Evolutionary conservation across 23 tunicate genomes (phyloP).

Genomic region (Trididemnum nubilum): DNA sequence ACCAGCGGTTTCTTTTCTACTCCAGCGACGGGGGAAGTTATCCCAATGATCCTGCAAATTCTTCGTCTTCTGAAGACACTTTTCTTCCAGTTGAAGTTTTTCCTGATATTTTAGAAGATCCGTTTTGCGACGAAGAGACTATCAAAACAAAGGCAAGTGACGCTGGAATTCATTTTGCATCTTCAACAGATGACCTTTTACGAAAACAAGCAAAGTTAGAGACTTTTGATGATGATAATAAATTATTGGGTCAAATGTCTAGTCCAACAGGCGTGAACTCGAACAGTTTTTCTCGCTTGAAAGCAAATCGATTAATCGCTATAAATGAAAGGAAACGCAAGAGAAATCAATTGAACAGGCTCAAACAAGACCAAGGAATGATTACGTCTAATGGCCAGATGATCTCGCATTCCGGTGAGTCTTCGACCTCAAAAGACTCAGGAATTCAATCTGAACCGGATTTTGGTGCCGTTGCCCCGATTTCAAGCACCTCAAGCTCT

Average conservation of each 20-base stretch:
- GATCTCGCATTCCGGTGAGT: conserved; percentile 68
- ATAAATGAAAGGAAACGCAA: background rate
- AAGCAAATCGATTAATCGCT: background rate
- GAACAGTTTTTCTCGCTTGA: background rate
- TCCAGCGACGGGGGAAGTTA: background rate
- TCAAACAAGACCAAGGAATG: background rate
- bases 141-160: background rate
- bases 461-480: conserved; percentile 33
- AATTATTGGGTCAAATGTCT: background rate
- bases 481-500: conserved; percentile 20
- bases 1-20: background rate
- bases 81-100: background rate
- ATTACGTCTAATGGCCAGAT: conserved; percentile 13
- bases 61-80: background rate
- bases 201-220: background rate
- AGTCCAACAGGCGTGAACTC: background rate
- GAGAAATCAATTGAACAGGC: background rate
- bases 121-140: background rate
- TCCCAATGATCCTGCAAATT: background rate
- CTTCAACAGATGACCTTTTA: background rate
- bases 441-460: conserved; percentile 94
- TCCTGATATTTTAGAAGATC: background rate
- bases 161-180: background rate
- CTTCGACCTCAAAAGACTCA: conserved; percentile 92
- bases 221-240: background rate